phyloP scores from a whole-genome alignment of 2,113 vertebrate genomes.

The Chaetodon trifascialis region DNA sequence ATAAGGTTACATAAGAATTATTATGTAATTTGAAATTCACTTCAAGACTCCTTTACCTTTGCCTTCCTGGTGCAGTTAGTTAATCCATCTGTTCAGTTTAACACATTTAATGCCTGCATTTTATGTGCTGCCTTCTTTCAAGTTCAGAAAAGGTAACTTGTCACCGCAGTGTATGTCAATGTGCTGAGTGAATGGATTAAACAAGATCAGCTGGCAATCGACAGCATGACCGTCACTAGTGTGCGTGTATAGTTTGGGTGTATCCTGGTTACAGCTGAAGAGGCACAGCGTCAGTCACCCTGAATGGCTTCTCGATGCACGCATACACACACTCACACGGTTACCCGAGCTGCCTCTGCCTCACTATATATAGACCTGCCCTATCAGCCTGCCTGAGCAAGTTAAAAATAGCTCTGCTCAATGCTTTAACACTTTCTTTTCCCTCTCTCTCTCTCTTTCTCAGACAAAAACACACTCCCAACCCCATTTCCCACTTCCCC shows the following conservation, averaged over 20 bases:
- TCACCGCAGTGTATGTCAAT: not conserved
- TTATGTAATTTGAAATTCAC: not conserved
- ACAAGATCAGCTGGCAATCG: constrained; percentile 23
- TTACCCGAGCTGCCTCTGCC: constrained; percentile 63
- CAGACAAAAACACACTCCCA: constrained; percentile 24
- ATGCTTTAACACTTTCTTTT: constrained; percentile 29
- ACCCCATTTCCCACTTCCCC: no score
- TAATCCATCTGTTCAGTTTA: not conserved
- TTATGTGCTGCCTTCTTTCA: not conserved
- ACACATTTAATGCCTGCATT: not conserved
- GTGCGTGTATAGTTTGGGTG: constrained; percentile 29
- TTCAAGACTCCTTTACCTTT: not conserved
- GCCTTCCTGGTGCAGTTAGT: not conserved
- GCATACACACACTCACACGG: constrained; percentile 2
- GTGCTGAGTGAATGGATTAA: constrained; percentile 30
- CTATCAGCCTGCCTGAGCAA: constrained; percentile 58
- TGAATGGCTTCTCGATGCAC: constrained; percentile 28
- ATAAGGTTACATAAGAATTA: not conserved
- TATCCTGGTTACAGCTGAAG: constrained; percentile 48
- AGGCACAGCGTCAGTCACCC: constrained; percentile 7
- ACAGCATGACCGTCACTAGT: constrained; percentile 12
- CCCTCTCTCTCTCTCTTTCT: not conserved
- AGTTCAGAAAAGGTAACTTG: constrained; percentile 17
- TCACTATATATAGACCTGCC: constrained; percentile 72
- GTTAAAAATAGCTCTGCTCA: constrained; percentile 74